Conservation (phyloP, 1,140 invertebrate species). For the Probaryconus sp. region DNA sequence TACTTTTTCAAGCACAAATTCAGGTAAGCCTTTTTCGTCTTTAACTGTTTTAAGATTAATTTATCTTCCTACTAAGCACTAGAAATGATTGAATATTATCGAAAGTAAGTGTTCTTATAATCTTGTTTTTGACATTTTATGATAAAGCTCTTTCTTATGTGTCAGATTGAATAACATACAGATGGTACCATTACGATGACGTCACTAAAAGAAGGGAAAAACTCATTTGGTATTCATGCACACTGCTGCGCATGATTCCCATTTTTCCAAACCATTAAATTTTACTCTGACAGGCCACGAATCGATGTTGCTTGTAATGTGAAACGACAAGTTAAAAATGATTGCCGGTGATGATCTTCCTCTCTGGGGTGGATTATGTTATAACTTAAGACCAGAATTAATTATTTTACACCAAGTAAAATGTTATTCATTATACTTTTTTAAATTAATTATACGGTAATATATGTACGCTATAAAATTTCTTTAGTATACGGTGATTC, state of each 20-base stretch:
- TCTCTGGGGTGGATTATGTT: slow-evolving; percentile 17
- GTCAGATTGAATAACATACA: slow-evolving; percentile 46
- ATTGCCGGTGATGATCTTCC: slow-evolving; percentile 68
- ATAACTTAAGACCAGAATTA: slow-evolving; percentile 41
- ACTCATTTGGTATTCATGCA: slow-evolving; percentile 76
- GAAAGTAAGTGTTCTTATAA: neutral
- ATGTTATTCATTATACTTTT: neutral
- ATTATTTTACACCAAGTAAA: slow-evolving; percentile 8
- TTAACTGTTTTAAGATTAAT: slow-evolving; percentile 8
- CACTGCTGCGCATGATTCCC: slow-evolving; percentile 70
- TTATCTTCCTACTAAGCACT: neutral
- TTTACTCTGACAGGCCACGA: slow-evolving; percentile 62
- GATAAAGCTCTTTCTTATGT: slow-evolving; percentile 45
- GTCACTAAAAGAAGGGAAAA: slow-evolving; percentile 68
- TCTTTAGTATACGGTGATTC: too few relatives aligned
- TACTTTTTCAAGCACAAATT: slow-evolving; percentile 69
- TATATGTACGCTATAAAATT: too few relatives aligned
- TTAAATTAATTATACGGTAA: neutral
- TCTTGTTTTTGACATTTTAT: slow-evolving; percentile 1
- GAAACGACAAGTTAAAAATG: slow-evolving; percentile 74
- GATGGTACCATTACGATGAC: slow-evolving; percentile 65
- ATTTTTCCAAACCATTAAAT: slow-evolving; percentile 77
- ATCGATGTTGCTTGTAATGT: slow-evolving; percentile 72
- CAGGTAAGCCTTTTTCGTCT: slow-evolving; percentile 64
- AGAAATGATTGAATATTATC: neutral